Percentiles rank a stretch among this genome's conserved stretches.
phyloP scores from a whole-genome alignment of 2,797 vertebrate genomes.

The Eulemur coronatus region DNA sequence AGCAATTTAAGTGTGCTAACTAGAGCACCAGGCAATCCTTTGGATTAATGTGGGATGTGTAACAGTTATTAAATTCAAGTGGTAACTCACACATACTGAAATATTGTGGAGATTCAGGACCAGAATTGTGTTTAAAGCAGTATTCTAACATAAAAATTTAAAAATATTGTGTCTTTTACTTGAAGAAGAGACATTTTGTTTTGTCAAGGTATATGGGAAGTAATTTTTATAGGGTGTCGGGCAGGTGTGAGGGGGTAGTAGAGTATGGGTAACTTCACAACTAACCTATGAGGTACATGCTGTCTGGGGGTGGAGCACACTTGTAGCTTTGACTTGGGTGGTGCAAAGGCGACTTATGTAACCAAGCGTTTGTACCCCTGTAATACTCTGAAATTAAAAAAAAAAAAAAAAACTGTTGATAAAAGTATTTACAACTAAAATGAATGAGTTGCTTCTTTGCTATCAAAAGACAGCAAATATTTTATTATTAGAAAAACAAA shows the following conservation, averaged over 20 bases:
- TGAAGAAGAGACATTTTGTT: not conserved
- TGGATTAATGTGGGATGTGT: not conserved
- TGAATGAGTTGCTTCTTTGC: constrained; percentile 18
- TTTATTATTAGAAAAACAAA: constrained; percentile 56
- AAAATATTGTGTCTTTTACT: not conserved
- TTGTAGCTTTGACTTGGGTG: no score
- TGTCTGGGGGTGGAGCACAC: no score
- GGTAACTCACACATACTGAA: not conserved
- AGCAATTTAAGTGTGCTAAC: not conserved
- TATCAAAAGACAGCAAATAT: not conserved
- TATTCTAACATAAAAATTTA: not conserved
- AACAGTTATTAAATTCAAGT: not conserved
- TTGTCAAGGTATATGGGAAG: not conserved
- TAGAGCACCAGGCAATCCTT: not conserved
- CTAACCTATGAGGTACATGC: no score
- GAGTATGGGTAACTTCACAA: no score
- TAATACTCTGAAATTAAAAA: no score
- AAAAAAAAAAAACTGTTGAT: not conserved
- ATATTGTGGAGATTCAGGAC: not conserved
- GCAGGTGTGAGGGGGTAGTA: no score
- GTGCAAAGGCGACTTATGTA: no score
- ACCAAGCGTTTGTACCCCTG: no score
- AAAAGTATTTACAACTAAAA: constrained; percentile 70
- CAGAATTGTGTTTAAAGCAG: not conserved
- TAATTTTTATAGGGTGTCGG: no score